Conservation (phyloP, 2,888 invertebrate species). For the Drosophila ustulata region DNA sequence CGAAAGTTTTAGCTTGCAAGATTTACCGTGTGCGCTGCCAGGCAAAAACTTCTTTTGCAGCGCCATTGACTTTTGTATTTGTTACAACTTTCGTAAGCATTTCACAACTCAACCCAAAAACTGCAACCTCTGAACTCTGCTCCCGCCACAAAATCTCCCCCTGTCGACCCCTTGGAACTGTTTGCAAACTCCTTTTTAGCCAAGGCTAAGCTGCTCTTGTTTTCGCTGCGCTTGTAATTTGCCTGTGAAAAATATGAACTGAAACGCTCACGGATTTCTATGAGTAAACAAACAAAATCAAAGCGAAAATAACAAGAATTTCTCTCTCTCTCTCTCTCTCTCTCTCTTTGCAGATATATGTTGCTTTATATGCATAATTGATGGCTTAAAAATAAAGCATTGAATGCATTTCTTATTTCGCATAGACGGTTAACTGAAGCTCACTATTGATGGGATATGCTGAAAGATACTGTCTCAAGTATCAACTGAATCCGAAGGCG, state of each 20-base stretch:
- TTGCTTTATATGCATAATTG: constrained; percentile 28
- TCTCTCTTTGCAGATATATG: constrained; percentile 6
- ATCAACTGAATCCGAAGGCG: not conserved
- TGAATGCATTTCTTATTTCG: not conserved
- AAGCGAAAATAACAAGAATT: constrained; percentile 21
- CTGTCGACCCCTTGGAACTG: constrained; percentile 1
- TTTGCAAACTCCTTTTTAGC: constrained; percentile 39
- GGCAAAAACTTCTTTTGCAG: constrained; percentile 79
- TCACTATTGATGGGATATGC: not conserved
- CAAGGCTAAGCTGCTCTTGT: constrained; percentile 54
- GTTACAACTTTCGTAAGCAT: constrained; percentile 69
- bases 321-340: not conserved
- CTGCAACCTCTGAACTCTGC: constrained; percentile 41
- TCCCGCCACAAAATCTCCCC: not conserved
- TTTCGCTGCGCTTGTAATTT: constrained; percentile 74
- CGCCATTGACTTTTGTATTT: constrained; percentile 79
- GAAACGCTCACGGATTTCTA: constrained; percentile 68
- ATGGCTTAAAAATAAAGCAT: constrained; percentile 12
- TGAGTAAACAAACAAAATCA: constrained; percentile 60
- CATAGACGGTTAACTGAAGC: not conserved
- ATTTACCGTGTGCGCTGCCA: constrained; percentile 77
- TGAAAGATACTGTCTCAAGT: not conserved
- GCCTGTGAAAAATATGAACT: constrained; percentile 69
- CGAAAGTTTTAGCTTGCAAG: constrained; percentile 78
- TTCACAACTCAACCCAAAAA: constrained; percentile 58